These are phyloP conservation scores for Urechis unicinctus DNA, from an alignment of 2,888 invertebrate genomes.

Conservation along the genomic window DNA sequence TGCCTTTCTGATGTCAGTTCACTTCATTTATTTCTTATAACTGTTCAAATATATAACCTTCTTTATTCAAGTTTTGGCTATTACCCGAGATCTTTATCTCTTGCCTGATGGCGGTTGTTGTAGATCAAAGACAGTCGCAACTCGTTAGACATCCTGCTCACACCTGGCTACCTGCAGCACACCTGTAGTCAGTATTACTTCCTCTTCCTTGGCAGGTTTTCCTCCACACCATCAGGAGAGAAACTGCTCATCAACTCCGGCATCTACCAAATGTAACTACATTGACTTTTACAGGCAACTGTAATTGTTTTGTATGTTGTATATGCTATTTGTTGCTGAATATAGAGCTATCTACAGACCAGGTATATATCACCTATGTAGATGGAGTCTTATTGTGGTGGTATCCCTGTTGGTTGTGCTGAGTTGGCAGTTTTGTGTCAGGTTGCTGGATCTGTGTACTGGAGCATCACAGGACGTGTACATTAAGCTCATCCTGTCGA, in stretches of 20 bases:
- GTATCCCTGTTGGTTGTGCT: background rate
- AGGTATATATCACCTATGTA: too few relatives aligned
- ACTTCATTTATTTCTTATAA: conserved; percentile 60
- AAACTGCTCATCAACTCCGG: conserved; percentile 66
- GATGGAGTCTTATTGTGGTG: too few relatives aligned
- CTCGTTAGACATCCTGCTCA: conserved; percentile 29
- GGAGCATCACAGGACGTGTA: conserved; percentile 84
- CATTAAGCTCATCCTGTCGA: conserved; percentile 85
- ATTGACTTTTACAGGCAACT: background rate
- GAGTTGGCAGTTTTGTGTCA: too few relatives aligned
- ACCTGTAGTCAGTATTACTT: conserved; percentile 93
- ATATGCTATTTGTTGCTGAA: too few relatives aligned
- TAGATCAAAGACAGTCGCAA: conserved; percentile 1
- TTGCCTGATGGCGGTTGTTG: too few relatives aligned
- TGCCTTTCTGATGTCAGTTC: conserved; percentile 50
- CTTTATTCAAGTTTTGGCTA: too few relatives aligned
- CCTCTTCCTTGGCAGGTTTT: conserved; percentile 79
- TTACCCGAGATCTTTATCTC: too few relatives aligned
- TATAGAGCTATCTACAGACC: background rate
- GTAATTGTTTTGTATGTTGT: background rate
- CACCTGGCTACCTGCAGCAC: conserved; percentile 55
- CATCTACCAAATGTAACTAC: conserved; percentile 65
- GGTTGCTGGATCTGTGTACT: conserved; percentile 69
- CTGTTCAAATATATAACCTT: too few relatives aligned
- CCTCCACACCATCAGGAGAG: conserved; percentile 47